A percentile compares a stretch with the other conserved stretches of the same genome.
phyloP scores from a whole-genome alignment of 2,888 invertebrate species.

The Ferdinandea cuprea region DNA sequence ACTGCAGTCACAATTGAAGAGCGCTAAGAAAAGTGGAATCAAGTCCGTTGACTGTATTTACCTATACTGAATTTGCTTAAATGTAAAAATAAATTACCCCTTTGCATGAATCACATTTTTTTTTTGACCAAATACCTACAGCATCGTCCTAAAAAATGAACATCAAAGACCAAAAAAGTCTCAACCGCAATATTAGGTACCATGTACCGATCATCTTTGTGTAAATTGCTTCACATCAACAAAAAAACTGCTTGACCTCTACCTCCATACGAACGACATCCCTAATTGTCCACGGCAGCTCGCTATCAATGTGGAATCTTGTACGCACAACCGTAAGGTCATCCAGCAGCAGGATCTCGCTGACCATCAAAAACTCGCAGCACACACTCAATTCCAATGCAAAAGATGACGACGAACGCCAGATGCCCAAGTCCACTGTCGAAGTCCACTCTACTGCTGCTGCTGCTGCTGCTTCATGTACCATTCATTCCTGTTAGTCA shows the following conservation, averaged over 20 bases:
- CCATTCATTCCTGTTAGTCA: constrained; percentile 61
- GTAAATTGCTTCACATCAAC: constrained; percentile 46
- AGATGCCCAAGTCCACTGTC: constrained; percentile 67
- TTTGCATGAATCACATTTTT: too few species aligned
- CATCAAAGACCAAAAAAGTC: too few species aligned
- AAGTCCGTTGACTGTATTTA: too few species aligned
- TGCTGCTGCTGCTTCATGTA: constrained; percentile 40
- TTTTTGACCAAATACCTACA: too few species aligned
- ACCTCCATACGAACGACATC: constrained; percentile 32
- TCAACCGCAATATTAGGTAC: not conserved
- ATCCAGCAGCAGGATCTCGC: constrained; percentile 47
- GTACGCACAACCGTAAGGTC: constrained; percentile 66
- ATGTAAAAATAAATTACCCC: too few species aligned
- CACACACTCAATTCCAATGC: constrained; percentile 38
- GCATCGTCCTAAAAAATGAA: too few species aligned
- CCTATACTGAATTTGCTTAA: too few species aligned
- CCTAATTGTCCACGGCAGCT: constrained; percentile 61
- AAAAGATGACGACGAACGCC: constrained; percentile 34
- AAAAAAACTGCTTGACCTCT: constrained; percentile 51
- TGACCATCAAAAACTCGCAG: constrained; percentile 23
- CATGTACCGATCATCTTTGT: constrained; percentile 11
- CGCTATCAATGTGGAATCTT: constrained; percentile 64
- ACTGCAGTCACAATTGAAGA: too few species aligned
- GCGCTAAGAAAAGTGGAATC: too few species aligned
- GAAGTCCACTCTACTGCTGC: too few species aligned